These are phyloP conservation scores for Aethina tumida DNA, from an alignment of 1,140 invertebrate species.

Conservation along the genomic window DNA sequence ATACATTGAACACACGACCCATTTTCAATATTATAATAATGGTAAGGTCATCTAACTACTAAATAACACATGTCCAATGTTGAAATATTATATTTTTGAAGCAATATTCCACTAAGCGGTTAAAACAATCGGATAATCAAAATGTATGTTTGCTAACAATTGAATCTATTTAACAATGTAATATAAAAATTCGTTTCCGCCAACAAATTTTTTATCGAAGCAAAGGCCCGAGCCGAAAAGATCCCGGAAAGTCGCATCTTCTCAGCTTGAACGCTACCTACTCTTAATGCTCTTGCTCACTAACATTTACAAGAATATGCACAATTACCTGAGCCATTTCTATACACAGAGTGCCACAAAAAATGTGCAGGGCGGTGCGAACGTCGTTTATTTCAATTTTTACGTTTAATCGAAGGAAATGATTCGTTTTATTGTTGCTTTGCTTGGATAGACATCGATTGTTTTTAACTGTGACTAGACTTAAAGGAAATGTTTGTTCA, in stretches of 20 bases:
- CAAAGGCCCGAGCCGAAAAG: background rate
- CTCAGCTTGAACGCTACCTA: too few species aligned
- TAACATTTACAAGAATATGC: conserved; percentile 3
- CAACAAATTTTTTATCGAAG: conserved; percentile 15
- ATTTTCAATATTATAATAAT: too few species aligned
- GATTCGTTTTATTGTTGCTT: too few species aligned
- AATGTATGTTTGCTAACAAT: conserved; percentile 16
- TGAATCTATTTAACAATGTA: conserved; percentile 15
- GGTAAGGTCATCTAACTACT: too few species aligned
- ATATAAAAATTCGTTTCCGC: conserved; percentile 22
- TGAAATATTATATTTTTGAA: conserved; percentile 23
- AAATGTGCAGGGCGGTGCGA: conserved; percentile 2
- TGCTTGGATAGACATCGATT: too few species aligned
- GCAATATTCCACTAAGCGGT: conserved; percentile 20
- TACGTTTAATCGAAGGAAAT: too few species aligned
- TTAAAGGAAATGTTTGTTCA: too few species aligned
- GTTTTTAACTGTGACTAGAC: too few species aligned
- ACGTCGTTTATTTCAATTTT: too few species aligned
- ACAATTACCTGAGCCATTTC: conserved; percentile 11
- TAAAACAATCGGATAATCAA: conserved; percentile 18
- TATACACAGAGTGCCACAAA: conserved; percentile 12
- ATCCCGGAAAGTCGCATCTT: too few species aligned
- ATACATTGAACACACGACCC: too few species aligned
- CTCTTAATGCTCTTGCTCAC: conserved; percentile 1
- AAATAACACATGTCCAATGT: too few species aligned